Conservation (phyloP, 2,113 vertebrate species). For the Sander vitreus region DNA sequence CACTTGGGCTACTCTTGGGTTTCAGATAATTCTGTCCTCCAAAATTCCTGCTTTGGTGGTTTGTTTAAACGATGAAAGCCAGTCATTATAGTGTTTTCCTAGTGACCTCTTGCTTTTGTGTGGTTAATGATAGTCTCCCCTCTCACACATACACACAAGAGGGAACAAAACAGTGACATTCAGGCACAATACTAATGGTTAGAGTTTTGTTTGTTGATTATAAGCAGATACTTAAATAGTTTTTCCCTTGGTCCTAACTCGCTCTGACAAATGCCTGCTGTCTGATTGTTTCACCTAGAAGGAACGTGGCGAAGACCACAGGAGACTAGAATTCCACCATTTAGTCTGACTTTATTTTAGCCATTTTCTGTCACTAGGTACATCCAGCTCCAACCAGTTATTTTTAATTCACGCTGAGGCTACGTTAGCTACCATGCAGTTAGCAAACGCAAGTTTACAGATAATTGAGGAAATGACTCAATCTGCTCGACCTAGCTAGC, state of each 20-base stretch:
- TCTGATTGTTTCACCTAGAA: slow-evolving; percentile 3
- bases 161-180: background rate
- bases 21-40: background rate
- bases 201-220: background rate
- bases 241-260: slow-evolving; percentile 1
- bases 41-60: background rate
- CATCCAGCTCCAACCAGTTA: background rate
- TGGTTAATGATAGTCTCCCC: background rate
- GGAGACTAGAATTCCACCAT: background rate
- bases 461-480: background rate
- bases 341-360: background rate
- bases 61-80: background rate
- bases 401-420: background rate
- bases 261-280: slow-evolving; percentile 17
- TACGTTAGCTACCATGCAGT: background rate
- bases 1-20: slow-evolving; percentile 1
- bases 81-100: background rate
- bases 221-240: background rate
- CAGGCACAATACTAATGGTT: background rate
- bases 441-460: background rate
- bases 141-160: background rate
- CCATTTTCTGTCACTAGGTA: background rate
- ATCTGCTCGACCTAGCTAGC: background rate
- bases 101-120: background rate
- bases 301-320: background rate